Base-by-base conservation (phyloP, 2,797 vertebrate genomes). In the Hephaestus fuliginosus region DNA sequence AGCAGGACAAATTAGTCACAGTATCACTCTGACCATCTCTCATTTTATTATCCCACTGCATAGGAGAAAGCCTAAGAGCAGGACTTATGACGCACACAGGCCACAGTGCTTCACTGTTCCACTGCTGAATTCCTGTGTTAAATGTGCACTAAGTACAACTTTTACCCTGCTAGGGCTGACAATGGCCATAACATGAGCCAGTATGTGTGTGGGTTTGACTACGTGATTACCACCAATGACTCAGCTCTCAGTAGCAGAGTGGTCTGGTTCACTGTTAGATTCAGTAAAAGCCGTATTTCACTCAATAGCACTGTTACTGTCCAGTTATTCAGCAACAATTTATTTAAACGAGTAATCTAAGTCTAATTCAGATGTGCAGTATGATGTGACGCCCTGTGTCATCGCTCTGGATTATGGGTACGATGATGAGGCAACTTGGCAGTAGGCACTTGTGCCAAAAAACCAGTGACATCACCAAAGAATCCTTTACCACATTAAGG, bases 381-480 rank as follows among this genome's bases (percentile, higher is more conserved):
- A 25, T 28, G 36, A 52, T 49, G 44, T 30, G 22, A 52, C 51
- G 3, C 1, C 51, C 30, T 28, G n/a, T 14, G 43, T 63, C 4
- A 11, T 72, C 68, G 61, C 62, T 79, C 43, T 78, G 43, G 57
- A 70, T 75, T 62, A 41, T 52, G 56, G 69, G 22, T 66, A 58
- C 7, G 1, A 25, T 25, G 74, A 71, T 58, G 78, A 80, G 69
- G 67, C 74, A 76, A 57, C 58, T 12, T 46, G 44, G 64, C 46
- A 76, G 58, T 30, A 71, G 57, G 70, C 76, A 83, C 76, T 70
- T 74, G 2, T 0, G 30, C 69, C 70, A 55, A 56, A 78, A 78
- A 58, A 58, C 44, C 70, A 48, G 55, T 30, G 55, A 72, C 2
- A 17, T 60, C 71, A 15, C 43, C 72, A 81, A 65, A 56, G 52